Evolutionary conservation across 2,113 vertebrate species (phyloP), one percentile per base, ranked within the genome.

Genomic region (Guaruba guarouba): DNA sequence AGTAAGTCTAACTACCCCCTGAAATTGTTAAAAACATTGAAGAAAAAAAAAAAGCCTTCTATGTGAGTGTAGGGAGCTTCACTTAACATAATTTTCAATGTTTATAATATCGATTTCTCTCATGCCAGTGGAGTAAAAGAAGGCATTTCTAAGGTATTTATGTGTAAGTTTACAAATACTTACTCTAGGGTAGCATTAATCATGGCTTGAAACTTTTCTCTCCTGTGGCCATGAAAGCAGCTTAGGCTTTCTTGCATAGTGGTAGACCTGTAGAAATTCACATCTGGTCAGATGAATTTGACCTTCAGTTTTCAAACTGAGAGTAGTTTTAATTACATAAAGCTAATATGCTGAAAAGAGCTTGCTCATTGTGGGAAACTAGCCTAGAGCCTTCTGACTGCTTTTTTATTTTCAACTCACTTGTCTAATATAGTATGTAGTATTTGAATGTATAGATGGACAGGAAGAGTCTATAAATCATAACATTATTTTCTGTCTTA

Each of bases 41-140:
- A 55, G 17, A 43, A 20, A 17, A 17, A 22, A 6, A 7, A 6
- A 59, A 25, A 25, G 4, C 43, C 41, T 39, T 71, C 12, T 17
- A 63, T 18, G 1, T 57, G 5, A n/a, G 3, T 19, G 8, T 12
- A 35, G 4, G 3, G 13, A 3, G 1, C 2, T 76, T 89, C 27
- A 52, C 6, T 68, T 80, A 9, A 7, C 71, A 27, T 18, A 11
- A n/a, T 7, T 92, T 73, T 15, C 57, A 68, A 76, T 22, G 10
- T 48, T 80, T 80, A 33, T 9, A 66, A 14, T 35, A 29, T 13
- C 43, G 17, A 27, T 61, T 18, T 37, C 33, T 93, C 7, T 7
- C 17, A 46, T 52, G 23, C 1, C 33, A 69, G 4, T 27, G 35
- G 15, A 84, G 29, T 24, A 62, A 77, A 83, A 80, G 5, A 48